Conservation (phyloP, 2,113 vertebrate genomes). For the Laticauda laticaudata region DNA sequence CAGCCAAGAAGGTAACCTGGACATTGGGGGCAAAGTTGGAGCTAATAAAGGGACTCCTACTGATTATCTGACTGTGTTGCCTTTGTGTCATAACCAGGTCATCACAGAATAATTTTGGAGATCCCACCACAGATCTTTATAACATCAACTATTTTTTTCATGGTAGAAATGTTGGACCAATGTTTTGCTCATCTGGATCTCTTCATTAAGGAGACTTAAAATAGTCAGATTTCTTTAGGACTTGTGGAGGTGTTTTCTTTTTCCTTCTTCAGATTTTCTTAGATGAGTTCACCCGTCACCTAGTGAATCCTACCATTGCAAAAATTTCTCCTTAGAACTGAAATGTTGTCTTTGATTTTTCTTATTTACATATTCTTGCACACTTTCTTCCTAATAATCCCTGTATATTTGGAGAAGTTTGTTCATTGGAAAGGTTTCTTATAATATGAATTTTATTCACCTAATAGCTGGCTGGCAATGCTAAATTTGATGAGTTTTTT, state of each 20-base stretch:
- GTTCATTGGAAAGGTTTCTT: neutral
- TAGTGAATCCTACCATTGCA: neutral
- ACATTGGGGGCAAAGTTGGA: too few relatives aligned
- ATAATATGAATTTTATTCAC: neutral
- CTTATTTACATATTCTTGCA: neutral
- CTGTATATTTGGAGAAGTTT: neutral
- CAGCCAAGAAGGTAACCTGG: too few relatives aligned
- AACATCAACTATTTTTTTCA: neutral
- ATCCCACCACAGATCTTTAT: neutral
- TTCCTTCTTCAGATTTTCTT: neutral
- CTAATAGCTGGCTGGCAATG: neutral
- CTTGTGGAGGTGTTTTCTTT: neutral
- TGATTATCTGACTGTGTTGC: too few relatives aligned
- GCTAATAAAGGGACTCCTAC: too few relatives aligned
- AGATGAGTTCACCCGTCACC: neutral
- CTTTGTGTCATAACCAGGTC: too few relatives aligned
- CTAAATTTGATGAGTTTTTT: neutral
- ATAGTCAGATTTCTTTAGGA: neutral
- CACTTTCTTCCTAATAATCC: neutral
- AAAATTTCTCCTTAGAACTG: neutral
- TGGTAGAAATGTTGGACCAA: neutral
- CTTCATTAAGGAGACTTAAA: neutral
- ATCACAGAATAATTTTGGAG: neutral
- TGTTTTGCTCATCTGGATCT: neutral
- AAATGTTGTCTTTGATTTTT: neutral